A percentile compares a stretch with the other conserved stretches of the same genome.
Conservation (phyloP, 1,140 invertebrate genomes). For the Papilio dardanus region DNA sequence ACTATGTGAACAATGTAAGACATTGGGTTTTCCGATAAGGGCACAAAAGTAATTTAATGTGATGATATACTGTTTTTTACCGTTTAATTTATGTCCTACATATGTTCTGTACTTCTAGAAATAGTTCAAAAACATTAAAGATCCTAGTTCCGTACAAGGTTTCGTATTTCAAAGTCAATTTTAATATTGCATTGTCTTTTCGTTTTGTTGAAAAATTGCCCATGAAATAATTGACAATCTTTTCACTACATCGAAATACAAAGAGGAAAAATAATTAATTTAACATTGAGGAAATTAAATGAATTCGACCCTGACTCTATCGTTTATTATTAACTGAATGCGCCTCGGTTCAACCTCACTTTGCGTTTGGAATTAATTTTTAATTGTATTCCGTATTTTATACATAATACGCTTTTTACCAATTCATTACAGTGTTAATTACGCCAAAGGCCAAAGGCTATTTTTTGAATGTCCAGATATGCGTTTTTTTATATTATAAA, state of each 20-base stretch:
- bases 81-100: too few species aligned
- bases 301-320: background rate
- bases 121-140: too few species aligned
- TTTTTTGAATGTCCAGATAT: too few species aligned
- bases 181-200: background rate
- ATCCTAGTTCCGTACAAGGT: too few species aligned
- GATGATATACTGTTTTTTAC: too few species aligned
- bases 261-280: background rate
- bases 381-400: background rate
- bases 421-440: background rate
- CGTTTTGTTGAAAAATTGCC: background rate
- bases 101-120: too few species aligned
- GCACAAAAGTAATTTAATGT: too few species aligned
- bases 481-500: too few species aligned
- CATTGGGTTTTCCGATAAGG: too few species aligned
- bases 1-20: too few species aligned
- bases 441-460: too few species aligned
- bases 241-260: background rate
- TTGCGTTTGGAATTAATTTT: slow-evolving; percentile 10
- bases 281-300: background rate
- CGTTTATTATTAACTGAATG: slow-evolving; percentile 10
- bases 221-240: background rate
- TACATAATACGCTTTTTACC: background rate
- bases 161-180: background rate
- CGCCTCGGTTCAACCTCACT: background rate